Percentiles rank a stretch among this genome's conserved stretches.
Evolutionary conservation across 2,797 vertebrate genomes (phyloP).

Genomic region (Taenioides sp.): DNA sequence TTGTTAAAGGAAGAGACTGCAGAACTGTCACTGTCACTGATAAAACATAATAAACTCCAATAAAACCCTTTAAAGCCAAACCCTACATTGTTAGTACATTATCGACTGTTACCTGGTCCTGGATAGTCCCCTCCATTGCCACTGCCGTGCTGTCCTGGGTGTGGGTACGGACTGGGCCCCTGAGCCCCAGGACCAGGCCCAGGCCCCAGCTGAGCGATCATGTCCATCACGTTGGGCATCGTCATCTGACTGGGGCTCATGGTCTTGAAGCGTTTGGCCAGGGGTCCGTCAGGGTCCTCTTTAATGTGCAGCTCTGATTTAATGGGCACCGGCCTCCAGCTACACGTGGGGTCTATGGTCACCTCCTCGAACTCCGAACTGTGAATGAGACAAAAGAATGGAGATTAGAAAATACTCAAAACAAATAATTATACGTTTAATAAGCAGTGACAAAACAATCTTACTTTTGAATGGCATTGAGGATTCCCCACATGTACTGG

Average conservation of each 20-base stretch:
- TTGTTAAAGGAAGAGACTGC: neutral
- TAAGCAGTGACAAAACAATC: neutral
- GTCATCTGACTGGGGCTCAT: conserved; percentile 99
- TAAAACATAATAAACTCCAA: no score
- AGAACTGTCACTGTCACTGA: neutral
- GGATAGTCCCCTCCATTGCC: conserved; percentile 86
- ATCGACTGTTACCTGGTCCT: conserved; percentile 83
- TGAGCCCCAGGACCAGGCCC: conserved; percentile 81
- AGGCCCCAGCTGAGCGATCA: conserved; percentile 95
- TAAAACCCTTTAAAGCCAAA: no score
- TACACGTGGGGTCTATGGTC: conserved; percentile 96
- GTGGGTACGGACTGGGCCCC: conserved; percentile 89
- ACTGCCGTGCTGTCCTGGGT: conserved; percentile 81
- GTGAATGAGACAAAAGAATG: conserved; percentile 18
- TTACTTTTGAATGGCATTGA: conserved; percentile 97
- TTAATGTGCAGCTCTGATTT: conserved; percentile 97
- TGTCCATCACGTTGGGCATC: conserved; percentile 98
- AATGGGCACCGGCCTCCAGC: conserved; percentile 93
- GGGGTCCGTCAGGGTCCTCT: conserved; percentile 94
- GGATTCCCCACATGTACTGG: conserved; percentile 98
- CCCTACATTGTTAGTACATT: no score
- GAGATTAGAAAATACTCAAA: neutral
- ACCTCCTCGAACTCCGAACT: conserved; percentile 99
- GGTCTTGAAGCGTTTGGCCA: conserved; percentile 95
- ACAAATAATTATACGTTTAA: neutral